Conservation (phyloP, 2,797 vertebrate species). For the Philypnodon macrostomus region DNA sequence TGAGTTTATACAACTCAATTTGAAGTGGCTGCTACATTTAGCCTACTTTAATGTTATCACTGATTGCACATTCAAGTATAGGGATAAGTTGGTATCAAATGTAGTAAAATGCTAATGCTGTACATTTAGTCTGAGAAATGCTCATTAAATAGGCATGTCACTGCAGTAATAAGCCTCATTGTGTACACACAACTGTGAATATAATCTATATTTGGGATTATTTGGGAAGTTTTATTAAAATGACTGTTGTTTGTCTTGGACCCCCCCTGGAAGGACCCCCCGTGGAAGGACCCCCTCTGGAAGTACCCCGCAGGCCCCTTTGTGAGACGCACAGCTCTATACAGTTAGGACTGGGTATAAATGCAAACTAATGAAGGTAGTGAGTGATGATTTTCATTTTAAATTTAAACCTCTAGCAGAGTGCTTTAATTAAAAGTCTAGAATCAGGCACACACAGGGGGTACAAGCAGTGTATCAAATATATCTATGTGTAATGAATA, state of each 20-base stretch:
- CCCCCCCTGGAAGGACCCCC: neutral
- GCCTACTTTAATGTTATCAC: too few relatives aligned
- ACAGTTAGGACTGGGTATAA: slow-evolving; percentile 4
- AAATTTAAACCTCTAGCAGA: slow-evolving; percentile 4
- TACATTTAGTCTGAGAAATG: neutral
- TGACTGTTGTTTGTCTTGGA: neutral
- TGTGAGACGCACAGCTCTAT: neutral
- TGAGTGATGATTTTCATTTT: slow-evolving; percentile 10
- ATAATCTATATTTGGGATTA: neutral
- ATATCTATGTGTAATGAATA: slow-evolving; percentile 7
- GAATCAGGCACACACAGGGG: neutral
- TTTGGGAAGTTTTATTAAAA: slow-evolving; percentile 6
- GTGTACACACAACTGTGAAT: neutral
- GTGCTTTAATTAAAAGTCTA: slow-evolving; percentile 16
- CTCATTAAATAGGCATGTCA: neutral
- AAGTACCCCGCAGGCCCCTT: neutral
- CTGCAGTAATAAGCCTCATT: neutral
- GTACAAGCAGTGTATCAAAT: slow-evolving; percentile 2
- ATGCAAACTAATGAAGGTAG: slow-evolving; percentile 5
- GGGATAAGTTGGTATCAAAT: too few relatives aligned
- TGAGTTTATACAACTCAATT: too few relatives aligned
- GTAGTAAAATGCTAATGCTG: neutral
- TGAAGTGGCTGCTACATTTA: too few relatives aligned
- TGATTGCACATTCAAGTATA: too few relatives aligned
- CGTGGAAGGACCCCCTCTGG: too few relatives aligned